These are phyloP conservation scores for Psammodynastes pulverulentus DNA, from an alignment of 2,113 vertebrate genomes.

Conservation along the genomic window DNA sequence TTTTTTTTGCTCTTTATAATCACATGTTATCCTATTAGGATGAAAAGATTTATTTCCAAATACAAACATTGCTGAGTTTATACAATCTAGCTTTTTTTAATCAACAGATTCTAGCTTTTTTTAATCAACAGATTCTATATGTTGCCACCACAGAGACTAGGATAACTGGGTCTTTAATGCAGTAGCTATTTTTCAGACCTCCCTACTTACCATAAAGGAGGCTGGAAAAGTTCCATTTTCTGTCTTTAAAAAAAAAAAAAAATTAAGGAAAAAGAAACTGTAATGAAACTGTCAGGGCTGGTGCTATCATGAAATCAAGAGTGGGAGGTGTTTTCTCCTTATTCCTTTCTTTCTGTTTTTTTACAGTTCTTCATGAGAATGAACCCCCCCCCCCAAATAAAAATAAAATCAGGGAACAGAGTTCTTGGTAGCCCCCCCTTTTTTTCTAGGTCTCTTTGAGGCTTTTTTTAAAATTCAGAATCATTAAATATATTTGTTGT, in stretches of 20 bases:
- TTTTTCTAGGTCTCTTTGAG: not conserved
- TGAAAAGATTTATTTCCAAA: not conserved
- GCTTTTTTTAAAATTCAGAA: not conserved
- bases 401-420: not conserved
- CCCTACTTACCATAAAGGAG: not conserved
- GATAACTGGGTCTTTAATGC: not conserved
- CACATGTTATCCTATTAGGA: not conserved
- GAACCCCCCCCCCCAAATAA: not conserved
- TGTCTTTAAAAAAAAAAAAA: not conserved
- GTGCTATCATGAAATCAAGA: not conserved
- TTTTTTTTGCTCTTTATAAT: not conserved
- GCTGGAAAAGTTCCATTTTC: not conserved
- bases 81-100: not conserved
- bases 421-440: not conserved
- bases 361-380: not conserved
- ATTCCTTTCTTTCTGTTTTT: not conserved
- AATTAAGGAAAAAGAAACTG: not conserved
- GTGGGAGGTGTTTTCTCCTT: not conserved
- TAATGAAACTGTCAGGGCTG: not conserved
- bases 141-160: not conserved
- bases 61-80: not conserved
- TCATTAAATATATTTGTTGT: not conserved
- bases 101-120: not conserved
- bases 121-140: not conserved
- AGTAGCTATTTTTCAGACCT: not conserved